Evolutionary conservation across 2,888 invertebrate genomes (phyloP), one percentile per base, ranked within the genome.

Genomic region (Epinotia nisella): DNA sequence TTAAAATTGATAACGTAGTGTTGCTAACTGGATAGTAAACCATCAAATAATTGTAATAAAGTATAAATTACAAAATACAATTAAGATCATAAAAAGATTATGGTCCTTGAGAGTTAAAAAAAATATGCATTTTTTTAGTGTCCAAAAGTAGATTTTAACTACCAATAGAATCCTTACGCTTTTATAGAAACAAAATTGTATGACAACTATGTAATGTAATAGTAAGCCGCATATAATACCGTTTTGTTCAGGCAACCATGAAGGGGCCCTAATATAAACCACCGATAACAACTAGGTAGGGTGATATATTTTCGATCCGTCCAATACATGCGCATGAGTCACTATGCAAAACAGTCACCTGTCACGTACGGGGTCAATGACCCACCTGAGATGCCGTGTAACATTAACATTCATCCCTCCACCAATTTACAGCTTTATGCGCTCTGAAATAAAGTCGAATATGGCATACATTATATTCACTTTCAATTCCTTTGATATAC

Each of bases 301-400:
- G 39, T 60, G 15, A 15, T 4, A 4, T 60, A 58, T 19, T 19
- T 60, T 60, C 15, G 39, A 39, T 19, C 11, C 61, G n/a, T 45
- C 1, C 61, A 49, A 15, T 49, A 9, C 13, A 29, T 24, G 35
- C 53, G 68, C 64, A 41, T 76, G 76, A 73, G 61, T 76, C 76
- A 75, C 59, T 19, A 74, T 76, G 76, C 75, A 76, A 76, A 75
- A 71, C 60, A 24, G 41, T 49, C 76, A 76, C 76, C 75, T 76
- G 76, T 65, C 75, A 75, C 65, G 74, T 64, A 59, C 45, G 56
- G 19, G 75, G 76, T 75, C 58, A 67, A 58, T n/a, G 74, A 71
- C 68, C 70, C 51, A 64, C 29, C 66, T 66, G 66, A 66, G 66
- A 66, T 66, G 56, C 55, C 21, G 19, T 55, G 55, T 19, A 24